Conservation (phyloP, 64 coral and sea anemone species). For the Orbicella faveolata region DNA sequence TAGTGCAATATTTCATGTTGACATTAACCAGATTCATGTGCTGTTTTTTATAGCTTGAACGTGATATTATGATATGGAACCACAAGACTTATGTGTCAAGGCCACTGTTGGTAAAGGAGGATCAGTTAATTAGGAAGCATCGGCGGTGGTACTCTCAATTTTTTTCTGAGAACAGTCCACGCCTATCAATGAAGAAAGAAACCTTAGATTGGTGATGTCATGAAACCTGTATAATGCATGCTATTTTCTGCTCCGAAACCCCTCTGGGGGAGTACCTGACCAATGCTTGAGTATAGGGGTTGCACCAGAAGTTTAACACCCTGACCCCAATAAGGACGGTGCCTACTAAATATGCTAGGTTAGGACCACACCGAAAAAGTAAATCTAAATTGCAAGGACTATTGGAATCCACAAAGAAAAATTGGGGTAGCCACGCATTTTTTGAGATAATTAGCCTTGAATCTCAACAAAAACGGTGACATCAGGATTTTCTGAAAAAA, state of each 20-base stretch:
- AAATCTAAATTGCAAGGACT: too few species aligned
- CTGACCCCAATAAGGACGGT: too few species aligned
- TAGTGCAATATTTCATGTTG: too few species aligned
- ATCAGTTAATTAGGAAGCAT: constrained; percentile 76
- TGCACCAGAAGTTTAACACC: too few species aligned
- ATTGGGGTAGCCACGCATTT: too few species aligned
- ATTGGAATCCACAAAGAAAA: too few species aligned
- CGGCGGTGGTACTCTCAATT: constrained; percentile 88
- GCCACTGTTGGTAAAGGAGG: constrained; percentile 81
- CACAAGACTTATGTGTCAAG: constrained; percentile 70
- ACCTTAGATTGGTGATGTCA: constrained; percentile 73
- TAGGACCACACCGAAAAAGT: too few species aligned
- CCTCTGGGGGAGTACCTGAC: background rate
- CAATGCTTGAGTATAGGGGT: too few species aligned
- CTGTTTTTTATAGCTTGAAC: constrained; percentile 50
- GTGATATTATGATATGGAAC: constrained; percentile 94
- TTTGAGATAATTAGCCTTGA: too few species aligned
- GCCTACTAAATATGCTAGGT: too few species aligned
- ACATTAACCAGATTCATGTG: background rate
- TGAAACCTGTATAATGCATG: background rate
- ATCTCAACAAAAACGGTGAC: too few species aligned
- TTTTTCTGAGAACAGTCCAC: constrained; percentile 82
- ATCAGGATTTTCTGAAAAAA: too few species aligned
- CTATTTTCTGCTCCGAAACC: background rate
- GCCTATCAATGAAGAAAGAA: constrained; percentile 41